These are phyloP conservation scores for Xestobium rufovillosum DNA, from an alignment of 2,888 invertebrate species.

Conservation along the genomic window DNA sequence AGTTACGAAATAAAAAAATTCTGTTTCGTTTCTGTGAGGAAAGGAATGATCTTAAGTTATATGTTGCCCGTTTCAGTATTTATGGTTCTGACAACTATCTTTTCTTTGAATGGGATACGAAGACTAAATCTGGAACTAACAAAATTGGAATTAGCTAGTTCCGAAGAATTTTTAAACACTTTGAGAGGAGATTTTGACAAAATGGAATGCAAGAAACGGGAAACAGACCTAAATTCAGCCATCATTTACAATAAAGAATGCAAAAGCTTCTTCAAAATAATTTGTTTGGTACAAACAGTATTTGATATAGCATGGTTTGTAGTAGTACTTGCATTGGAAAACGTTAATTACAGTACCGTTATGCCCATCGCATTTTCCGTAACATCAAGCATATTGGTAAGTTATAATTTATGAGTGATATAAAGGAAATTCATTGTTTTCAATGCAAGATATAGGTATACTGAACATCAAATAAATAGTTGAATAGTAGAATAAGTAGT, in stretches of 20 bases:
- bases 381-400: conserved; percentile 52
- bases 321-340: conserved; percentile 65
- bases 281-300: conserved; percentile 61
- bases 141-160: conserved; percentile 39
- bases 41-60: conserved; percentile 69
- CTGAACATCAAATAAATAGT: too few species aligned
- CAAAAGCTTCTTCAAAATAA: conserved; percentile 53
- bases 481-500: too few species aligned
- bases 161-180: conserved; percentile 38
- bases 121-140: conserved; percentile 41
- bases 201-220: conserved; percentile 30
- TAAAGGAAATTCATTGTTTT: too few species aligned
- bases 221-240: conserved; percentile 28
- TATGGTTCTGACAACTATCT: conserved; percentile 56
- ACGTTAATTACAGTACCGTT: conserved; percentile 52
- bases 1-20: conserved; percentile 67
- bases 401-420: too few species aligned
- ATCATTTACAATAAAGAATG: conserved; percentile 48
- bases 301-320: conserved; percentile 69
- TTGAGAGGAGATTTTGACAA: conserved; percentile 35
- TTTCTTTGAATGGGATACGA: conserved; percentile 50
- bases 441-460: too few species aligned
- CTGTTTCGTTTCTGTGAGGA: conserved; percentile 71
- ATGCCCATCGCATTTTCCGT: conserved; percentile 54
- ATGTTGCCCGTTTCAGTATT: conserved; percentile 64